A percentile compares a stretch with the other conserved stretches of the same genome.
phyloP scores from a whole-genome alignment of 2,888 invertebrate species.

The Sinodicranocentrus sp. region DNA sequence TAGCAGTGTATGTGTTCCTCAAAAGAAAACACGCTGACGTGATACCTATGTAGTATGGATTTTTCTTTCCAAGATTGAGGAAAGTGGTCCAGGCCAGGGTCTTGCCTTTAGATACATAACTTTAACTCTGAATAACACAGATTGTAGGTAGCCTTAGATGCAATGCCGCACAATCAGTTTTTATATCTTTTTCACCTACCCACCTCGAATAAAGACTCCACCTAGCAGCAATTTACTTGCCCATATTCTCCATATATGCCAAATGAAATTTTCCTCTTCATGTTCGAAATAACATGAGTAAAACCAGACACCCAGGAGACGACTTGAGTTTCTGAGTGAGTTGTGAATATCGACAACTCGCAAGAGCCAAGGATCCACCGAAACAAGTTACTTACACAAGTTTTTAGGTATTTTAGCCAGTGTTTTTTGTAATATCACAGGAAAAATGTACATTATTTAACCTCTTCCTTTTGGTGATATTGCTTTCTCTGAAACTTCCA shows the following conservation, averaged over 20 bases:
- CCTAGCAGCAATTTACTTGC: too few species aligned
- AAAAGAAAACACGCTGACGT: background rate
- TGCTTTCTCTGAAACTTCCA: background rate
- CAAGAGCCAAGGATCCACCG: too few species aligned
- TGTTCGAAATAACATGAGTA: conserved; percentile 23
- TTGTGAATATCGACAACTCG: too few species aligned
- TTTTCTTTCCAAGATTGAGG: conserved; percentile 4
- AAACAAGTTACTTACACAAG: conserved; percentile 17
- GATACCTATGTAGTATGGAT: background rate
- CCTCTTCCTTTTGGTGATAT: background rate
- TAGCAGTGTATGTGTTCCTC: background rate
- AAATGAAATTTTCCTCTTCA: background rate
- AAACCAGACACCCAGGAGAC: conserved; percentile 51
- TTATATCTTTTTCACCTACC: too few species aligned
- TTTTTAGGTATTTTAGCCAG: conserved; percentile 15
- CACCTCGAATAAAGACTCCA: too few species aligned
- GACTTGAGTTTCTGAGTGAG: too few species aligned
- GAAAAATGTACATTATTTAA: background rate
- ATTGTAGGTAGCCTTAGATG: too few species aligned
- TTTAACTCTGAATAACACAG: too few species aligned
- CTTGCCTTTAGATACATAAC: background rate
- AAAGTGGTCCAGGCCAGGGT: conserved; percentile 11
- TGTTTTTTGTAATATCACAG: too few species aligned
- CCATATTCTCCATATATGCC: too few species aligned
- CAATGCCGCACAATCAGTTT: background rate